A percentile compares a stretch with the other conserved stretches of the same genome.
Conservation (phyloP, 37 sponge, comb jelly and placozoan genomes). For the Geodia barretti region DNA sequence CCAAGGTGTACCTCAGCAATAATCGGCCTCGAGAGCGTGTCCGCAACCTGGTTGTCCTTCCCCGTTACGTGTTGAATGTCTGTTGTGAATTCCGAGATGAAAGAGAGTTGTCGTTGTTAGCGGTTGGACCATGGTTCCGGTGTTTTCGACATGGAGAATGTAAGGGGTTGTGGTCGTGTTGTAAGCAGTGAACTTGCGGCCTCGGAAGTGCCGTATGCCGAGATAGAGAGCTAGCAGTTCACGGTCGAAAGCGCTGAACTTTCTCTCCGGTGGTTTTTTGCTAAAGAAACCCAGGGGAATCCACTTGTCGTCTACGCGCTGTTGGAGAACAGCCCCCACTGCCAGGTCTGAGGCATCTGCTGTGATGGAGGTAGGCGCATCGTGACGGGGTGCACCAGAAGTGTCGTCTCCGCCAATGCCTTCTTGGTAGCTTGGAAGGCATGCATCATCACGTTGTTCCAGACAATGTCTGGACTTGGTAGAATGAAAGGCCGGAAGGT, state of each 20-base stretch:
- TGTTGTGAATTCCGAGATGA: slow-evolving; percentile 29
- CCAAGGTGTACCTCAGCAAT: slow-evolving; percentile 17
- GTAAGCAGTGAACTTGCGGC: slow-evolving; percentile 28
- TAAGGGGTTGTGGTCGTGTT: slow-evolving; percentile 53
- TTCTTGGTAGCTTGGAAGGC: slow-evolving; percentile 32
- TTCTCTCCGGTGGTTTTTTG: slow-evolving; percentile 31
- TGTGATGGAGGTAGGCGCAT: slow-evolving; percentile 19
- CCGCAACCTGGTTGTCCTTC: slow-evolving; percentile 8
- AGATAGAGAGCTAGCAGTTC: slow-evolving; percentile 42
- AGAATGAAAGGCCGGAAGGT: slow-evolving; percentile 6
- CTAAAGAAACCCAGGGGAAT: slow-evolving; percentile 33
- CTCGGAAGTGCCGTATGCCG: slow-evolving; percentile 31
- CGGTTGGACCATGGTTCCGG: slow-evolving; percentile 24
- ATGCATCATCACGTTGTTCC: slow-evolving; percentile 14
- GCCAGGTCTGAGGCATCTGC: slow-evolving; percentile 35
- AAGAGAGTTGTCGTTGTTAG: slow-evolving; percentile 18
- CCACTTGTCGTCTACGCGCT: slow-evolving; percentile 17
- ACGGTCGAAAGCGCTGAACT: slow-evolving; percentile 51
- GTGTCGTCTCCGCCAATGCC: slow-evolving; percentile 34
- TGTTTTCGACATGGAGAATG: slow-evolving; percentile 38
- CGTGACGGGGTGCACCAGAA: slow-evolving; percentile 13
- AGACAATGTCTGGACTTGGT: not conserved
- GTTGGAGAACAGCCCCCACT: slow-evolving; percentile 41
- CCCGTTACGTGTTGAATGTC: slow-evolving; percentile 13
- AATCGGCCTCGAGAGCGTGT: slow-evolving; percentile 15